These are phyloP conservation scores for Catharus ustulatus DNA, from an alignment of 2,797 vertebrate species.

Conservation along the genomic window DNA sequence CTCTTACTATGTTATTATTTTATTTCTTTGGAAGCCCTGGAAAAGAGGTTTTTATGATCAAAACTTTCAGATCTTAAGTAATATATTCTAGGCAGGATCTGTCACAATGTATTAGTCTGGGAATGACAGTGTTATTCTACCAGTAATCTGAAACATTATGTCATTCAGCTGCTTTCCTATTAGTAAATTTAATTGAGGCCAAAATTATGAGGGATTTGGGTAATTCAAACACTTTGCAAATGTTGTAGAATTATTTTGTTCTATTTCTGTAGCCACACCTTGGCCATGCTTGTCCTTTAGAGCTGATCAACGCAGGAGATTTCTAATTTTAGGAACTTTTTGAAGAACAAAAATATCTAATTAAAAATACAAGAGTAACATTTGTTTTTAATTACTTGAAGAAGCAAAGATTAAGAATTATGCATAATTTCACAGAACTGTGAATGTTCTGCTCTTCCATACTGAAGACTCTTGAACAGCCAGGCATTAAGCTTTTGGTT, in stretches of 20 bases:
- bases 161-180: background rate
- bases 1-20: background rate
- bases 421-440: background rate
- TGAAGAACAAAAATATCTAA: background rate
- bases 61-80: constrained; percentile 10
- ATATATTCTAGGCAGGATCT: background rate
- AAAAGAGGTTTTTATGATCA: background rate
- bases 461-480: background rate
- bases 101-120: background rate
- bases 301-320: background rate
- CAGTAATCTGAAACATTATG: background rate
- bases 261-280: background rate
- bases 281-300: background rate
- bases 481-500: background rate
- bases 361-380: background rate
- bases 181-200: constrained; percentile 9
- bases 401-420: background rate
- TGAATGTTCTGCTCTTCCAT: background rate
- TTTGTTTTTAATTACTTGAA: background rate
- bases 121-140: background rate
- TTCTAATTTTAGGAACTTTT: background rate
- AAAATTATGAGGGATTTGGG: background rate
- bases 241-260: background rate
- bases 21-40: constrained; percentile 28
- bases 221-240: background rate